A percentile compares a stretch with the other conserved stretches of the same genome.
phyloP scores from a whole-genome alignment of 1,140 invertebrate genomes.

The Coboldia fuscipes region DNA sequence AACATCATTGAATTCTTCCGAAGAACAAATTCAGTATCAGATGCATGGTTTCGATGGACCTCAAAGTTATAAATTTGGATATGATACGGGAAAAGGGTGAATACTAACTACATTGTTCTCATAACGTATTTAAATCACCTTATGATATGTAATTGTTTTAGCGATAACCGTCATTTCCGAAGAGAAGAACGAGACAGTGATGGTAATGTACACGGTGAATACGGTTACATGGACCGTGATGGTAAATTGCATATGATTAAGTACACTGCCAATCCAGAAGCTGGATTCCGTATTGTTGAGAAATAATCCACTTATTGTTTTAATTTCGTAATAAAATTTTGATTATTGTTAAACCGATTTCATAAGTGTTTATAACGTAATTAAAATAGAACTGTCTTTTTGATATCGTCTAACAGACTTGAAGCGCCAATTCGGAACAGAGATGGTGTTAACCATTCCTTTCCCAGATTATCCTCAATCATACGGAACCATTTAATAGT shows the following conservation, averaged over 20 bases:
- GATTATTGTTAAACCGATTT: background rate
- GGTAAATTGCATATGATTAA: slow-evolving; percentile 60
- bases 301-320: no score
- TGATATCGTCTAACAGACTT: slow-evolving; percentile 61
- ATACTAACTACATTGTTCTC: no score
- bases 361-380: no score
- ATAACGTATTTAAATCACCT: no score
- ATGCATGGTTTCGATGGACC: slow-evolving; percentile 56
- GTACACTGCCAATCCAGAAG: slow-evolving; percentile 47
- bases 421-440: slow-evolving; percentile 93
- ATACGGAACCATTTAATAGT: slow-evolving; percentile 72
- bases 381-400: slow-evolving; percentile 16
- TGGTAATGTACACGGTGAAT: slow-evolving; percentile 59
- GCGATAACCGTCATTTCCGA: slow-evolving; percentile 59
- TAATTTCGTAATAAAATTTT: background rate
- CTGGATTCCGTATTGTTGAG: no score
- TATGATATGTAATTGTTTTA: no score
- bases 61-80: slow-evolving; percentile 68
- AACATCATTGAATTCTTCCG: slow-evolving; percentile 4
- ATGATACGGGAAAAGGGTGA: slow-evolving; percentile 69
- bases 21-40: slow-evolving; percentile 26
- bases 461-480: slow-evolving; percentile 66
- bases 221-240: slow-evolving; percentile 56
- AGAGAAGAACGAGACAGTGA: slow-evolving; percentile 56
- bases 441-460: slow-evolving; percentile 61